phyloP scores from a whole-genome alignment of 2,888 invertebrate species.

The Melinaea menophilus region DNA sequence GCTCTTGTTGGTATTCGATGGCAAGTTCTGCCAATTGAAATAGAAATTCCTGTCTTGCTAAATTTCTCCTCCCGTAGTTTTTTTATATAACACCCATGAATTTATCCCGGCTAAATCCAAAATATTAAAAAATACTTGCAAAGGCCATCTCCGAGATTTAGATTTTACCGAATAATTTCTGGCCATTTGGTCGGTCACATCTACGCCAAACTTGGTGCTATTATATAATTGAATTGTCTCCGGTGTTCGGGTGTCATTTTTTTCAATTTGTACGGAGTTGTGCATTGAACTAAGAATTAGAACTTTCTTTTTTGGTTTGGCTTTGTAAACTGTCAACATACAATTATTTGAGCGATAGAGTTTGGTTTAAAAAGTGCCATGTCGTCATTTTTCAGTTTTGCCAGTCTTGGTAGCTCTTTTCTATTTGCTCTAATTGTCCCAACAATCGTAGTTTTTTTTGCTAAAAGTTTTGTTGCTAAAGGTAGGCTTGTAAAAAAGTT shows the following conservation, averaged over 20 bases:
- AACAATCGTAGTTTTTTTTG: constrained; percentile 12
- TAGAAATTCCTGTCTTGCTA: constrained; percentile 16
- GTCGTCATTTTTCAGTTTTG: constrained; percentile 3
- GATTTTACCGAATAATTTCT: constrained; percentile 11
- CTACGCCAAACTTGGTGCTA: constrained; percentile 10
- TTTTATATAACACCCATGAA: constrained; percentile 7
- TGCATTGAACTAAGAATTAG: constrained; percentile 12
- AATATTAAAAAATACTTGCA: constrained; percentile 33
- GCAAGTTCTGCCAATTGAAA: constrained; percentile 12
- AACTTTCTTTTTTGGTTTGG: constrained; percentile 8
- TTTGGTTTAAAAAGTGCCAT: constrained; percentile 4
- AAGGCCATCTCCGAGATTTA: constrained; percentile 35
- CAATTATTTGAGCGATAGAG: neutral
- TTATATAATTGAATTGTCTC: constrained; percentile 11
- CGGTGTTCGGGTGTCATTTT: constrained; percentile 2
- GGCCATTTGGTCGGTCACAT: constrained; percentile 3
- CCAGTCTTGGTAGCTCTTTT: constrained; percentile 8
- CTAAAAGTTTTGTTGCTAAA: constrained; percentile 1
- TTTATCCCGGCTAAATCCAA: too few species aligned
- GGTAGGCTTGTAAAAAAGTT: constrained; percentile 11
- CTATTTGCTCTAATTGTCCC: constrained; percentile 5
- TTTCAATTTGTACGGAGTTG: constrained; percentile 1
- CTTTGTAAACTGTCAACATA: constrained; percentile 9
- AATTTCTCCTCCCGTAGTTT: constrained; percentile 16
- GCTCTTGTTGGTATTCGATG: too few species aligned